These are phyloP conservation scores for Macrosoma leucophasiata DNA, from an alignment of 2,888 invertebrate species.

Conservation along the genomic window DNA sequence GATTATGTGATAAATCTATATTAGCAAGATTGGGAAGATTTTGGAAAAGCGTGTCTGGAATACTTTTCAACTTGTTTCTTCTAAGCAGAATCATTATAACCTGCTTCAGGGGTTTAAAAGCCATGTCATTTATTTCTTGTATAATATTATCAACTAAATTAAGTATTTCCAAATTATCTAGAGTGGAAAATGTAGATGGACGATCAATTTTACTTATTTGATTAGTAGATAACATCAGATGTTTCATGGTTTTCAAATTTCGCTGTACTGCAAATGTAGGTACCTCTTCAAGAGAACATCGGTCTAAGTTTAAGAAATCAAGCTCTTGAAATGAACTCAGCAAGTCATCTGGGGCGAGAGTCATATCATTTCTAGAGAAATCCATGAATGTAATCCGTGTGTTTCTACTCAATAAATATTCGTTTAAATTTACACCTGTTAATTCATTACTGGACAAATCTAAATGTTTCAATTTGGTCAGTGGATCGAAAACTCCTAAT, in stretches of 20 bases:
- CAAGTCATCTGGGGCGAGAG: conserved; percentile 33
- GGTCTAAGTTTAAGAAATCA: conserved; percentile 39
- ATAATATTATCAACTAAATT: conserved; percentile 48
- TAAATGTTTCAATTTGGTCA: conserved; percentile 36
- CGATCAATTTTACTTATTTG: conserved; percentile 37
- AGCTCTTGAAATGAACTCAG: conserved; percentile 33
- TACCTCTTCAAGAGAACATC: conserved; percentile 41
- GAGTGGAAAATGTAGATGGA: conserved; percentile 31
- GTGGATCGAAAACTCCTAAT: conserved; percentile 39
- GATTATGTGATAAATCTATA: conserved; percentile 49
- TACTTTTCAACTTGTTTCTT: conserved; percentile 40
- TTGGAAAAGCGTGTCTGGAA: conserved; percentile 45
- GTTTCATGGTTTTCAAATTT: conserved; percentile 46
- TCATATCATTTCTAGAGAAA: conserved; percentile 48
- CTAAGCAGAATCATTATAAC: conserved; percentile 43
- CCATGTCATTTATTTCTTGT: conserved; percentile 37
- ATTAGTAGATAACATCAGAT: conserved; percentile 45
- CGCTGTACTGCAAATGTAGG: conserved; percentile 40
- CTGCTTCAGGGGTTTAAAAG: conserved; percentile 43
- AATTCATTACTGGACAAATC: conserved; percentile 43
- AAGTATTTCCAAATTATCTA: conserved; percentile 43
- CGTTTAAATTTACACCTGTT: conserved; percentile 34
- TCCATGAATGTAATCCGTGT: conserved; percentile 35
- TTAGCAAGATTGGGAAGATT: conserved; percentile 39
- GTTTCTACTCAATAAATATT: conserved; percentile 36